Evolutionary conservation across 1,140 invertebrate genomes (phyloP), one percentile per base, ranked within the genome.

Genomic region (Dendroctonus valens): DNA sequence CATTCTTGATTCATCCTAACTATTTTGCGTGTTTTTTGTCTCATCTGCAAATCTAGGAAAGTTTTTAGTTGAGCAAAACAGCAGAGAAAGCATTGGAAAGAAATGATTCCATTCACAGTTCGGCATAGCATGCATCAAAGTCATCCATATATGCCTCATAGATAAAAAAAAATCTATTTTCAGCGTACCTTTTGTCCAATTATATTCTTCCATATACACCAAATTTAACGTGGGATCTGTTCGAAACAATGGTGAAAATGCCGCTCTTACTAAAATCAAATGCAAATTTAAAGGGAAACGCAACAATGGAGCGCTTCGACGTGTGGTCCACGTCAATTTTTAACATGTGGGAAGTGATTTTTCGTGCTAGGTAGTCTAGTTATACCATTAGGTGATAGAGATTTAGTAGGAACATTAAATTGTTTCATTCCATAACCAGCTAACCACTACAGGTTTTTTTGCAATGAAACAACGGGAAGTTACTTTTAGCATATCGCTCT

Each of bases 171-270:
- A 11, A 38, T 40, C 40, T 54, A 15, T 54, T 40, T 54, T n/a
- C 40, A 54, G 26, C 26, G 26, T 26, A 26, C 26, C 26, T 26
- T 26, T 26, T 26, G 26, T 15, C 59, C 59, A 64, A 64, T 64
- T 64, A 64, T 48, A 54, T 64, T 64, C 61, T 49, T 37, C 52
- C 61, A 64, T 54, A 55, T 64, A 49, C 51, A 54, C 61, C 61
- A 54, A 54, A 54, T 44, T 26, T 40, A 12, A 55, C 52, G 61
- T 64, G 61, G 61, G 61, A 46, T 26, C 41, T 46, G 8, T 62
- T 12, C 15, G 41, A 64, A 64, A 64, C 61, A 64, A 64, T 64
- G 44, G 61, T 54, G 61, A 64, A 64, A 64, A 64, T 64, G 48
- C 51, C 52, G 5, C 2, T 55, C 12, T 54, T 51, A 54, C 61